Base-by-base conservation (phyloP, 2,797 vertebrate species). In the Enteromius argenteus region DNA sequence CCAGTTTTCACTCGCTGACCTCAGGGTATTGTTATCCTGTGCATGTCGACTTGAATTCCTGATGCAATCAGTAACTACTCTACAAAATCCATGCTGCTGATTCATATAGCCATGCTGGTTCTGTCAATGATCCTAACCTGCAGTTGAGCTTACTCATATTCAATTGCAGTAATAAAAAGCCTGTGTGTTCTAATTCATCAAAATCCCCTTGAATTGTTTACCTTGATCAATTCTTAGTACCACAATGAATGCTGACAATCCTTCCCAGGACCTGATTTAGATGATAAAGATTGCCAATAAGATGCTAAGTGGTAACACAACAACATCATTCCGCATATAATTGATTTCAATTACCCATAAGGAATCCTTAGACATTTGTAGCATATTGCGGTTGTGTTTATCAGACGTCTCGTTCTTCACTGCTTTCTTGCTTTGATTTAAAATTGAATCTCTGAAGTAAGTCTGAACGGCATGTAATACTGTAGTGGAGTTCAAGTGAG, bases 41-140 rank as follows among this genome's bases (percentile, higher is more conserved):
- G 62, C 37, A 68, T 58, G 49, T 27, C 21, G 72, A 32, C 37
- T 76, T 84, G 78, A 84, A 81, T 84, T 81, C 56, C 53, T 84
- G 74, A 87, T 84, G 78, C 86, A 84, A 81, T 84, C 82, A 84
- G 71, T 42, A 56, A 13, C 66, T 72, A 23, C 78, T 79, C 74
- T 51, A 78, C 46, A 81, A 64, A 42, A 76, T 84, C 44, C 44
- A 79, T 51, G 51, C 14, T 32, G n/a, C 51, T 69, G 44, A 75
- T 75, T 84, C 46, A 80, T 53, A 39, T 68, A 35, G 64, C 9
- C 39, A 69, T 56, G n/a, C 67, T 76, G 72, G 73, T 39, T 78
- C 23, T 83, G n/a, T 35, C 39, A 74, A 23, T 53, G 49, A 80
- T 62, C 35, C 56, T 66, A 66, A 51, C 81, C 27, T 58, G 44